phyloP scores from a whole-genome alignment of 2,888 invertebrate species.

The Pollenia griseotomentosa region DNA sequence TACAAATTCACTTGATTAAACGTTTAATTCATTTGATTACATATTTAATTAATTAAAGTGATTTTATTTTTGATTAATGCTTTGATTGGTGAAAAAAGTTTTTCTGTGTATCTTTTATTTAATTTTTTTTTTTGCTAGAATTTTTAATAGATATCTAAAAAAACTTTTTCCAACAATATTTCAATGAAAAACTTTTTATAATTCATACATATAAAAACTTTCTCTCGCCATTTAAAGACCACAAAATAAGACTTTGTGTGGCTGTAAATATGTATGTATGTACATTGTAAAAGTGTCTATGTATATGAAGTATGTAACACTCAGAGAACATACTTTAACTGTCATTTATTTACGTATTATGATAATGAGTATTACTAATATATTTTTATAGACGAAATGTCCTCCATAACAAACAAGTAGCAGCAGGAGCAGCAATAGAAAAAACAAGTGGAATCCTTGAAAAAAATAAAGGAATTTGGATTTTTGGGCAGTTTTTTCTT shows the following conservation, averaged over 20 bases:
- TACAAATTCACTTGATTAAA: too few species aligned
- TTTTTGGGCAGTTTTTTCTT: slow-evolving; percentile 14
- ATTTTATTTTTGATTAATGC: too few species aligned
- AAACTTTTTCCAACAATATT: too few species aligned
- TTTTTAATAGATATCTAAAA: too few species aligned
- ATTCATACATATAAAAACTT: neutral
- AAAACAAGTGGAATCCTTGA: neutral
- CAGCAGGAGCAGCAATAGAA: too few species aligned
- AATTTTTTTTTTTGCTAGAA: too few species aligned
- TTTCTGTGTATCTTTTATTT: too few species aligned
- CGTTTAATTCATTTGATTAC: too few species aligned
- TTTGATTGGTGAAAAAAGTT: too few species aligned
- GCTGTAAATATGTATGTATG: neutral
- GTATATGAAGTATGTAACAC: neutral
- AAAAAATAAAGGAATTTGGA: slow-evolving; percentile 6
- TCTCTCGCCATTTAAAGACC: neutral
- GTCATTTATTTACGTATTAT: slow-evolving; percentile 65
- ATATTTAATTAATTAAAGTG: too few species aligned
- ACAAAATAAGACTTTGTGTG: neutral
- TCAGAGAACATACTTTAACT: slow-evolving; percentile 40
- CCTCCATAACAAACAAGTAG: neutral
- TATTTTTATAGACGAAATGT: slow-evolving; percentile 52
- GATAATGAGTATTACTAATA: slow-evolving; percentile 60
- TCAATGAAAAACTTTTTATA: too few species aligned
- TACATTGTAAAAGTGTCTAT: neutral